A percentile compares a stretch with the other conserved stretches of the same genome.
phyloP scores from a whole-genome alignment of 1,140 invertebrate genomes.

The Drosophila tsacasi region DNA sequence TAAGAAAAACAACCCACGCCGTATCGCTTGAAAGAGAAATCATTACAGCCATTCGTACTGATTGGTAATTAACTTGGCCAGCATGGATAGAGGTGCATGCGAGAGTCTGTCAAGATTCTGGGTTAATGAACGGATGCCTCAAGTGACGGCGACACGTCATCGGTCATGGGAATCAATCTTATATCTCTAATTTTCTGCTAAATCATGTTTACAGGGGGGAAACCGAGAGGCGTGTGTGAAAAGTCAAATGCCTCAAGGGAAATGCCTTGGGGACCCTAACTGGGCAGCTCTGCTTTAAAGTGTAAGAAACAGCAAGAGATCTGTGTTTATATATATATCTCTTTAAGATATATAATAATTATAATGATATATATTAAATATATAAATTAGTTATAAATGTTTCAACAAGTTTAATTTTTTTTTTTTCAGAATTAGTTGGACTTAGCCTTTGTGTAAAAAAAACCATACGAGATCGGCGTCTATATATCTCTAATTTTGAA shows the following conservation, averaged over 20 bases:
- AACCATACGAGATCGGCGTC: no score
- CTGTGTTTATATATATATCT: not conserved
- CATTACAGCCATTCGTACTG: constrained; percentile 33
- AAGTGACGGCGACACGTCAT: constrained; percentile 24
- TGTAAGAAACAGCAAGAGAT: not conserved
- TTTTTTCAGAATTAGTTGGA: constrained; percentile 24
- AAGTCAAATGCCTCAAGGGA: not conserved
- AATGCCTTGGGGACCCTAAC: not conserved
- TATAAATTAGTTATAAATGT: not conserved
- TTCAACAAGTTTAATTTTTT: not conserved
- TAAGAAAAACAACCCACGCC: not conserved
- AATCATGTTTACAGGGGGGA: constrained; percentile 28
- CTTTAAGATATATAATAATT: not conserved
- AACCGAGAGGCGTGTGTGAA: not conserved
- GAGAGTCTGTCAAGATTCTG: constrained; percentile 45
- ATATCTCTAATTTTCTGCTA: constrained; percentile 17
- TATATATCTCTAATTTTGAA: not conserved
- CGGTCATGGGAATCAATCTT: constrained; percentile 46
- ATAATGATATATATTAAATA: not conserved
- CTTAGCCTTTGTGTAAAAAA: constrained; percentile 1
- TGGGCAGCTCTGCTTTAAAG: not conserved
- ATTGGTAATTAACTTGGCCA: constrained; percentile 55
- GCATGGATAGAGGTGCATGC: not conserved
- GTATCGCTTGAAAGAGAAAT: constrained; percentile 12
- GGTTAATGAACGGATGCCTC: constrained; percentile 72